phyloP scores from a whole-genome alignment of 2,888 invertebrate species.

The Cacoxenus indagator region DNA sequence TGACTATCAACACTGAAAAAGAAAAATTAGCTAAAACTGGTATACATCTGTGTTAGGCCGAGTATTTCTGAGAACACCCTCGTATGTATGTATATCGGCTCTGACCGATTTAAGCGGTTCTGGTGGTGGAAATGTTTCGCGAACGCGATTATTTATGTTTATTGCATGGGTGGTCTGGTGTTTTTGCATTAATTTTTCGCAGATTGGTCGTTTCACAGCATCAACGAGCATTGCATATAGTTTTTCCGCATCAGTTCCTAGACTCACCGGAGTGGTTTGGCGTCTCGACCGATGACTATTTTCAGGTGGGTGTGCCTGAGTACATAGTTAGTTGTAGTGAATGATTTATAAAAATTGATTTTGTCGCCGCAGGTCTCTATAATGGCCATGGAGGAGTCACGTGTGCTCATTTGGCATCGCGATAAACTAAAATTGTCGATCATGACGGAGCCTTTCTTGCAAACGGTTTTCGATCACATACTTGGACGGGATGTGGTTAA shows the following conservation, averaged over 20 bases:
- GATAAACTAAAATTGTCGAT: constrained; percentile 88
- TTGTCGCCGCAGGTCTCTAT: constrained; percentile 80
- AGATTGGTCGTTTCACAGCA: constrained; percentile 88
- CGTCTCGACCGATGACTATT: constrained; percentile 87
- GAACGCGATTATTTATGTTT: neutral
- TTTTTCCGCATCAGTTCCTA: constrained; percentile 88
- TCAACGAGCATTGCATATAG: constrained; percentile 86
- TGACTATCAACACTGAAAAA: too few species aligned
- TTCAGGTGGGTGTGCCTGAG: constrained; percentile 76
- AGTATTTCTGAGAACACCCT: too few species aligned
- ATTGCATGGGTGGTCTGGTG: neutral
- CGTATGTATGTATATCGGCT: too few species aligned
- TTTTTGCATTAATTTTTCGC: constrained; percentile 38
- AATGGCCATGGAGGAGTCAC: constrained; percentile 88
- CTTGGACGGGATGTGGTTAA: constrained; percentile 88
- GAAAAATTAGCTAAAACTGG: too few species aligned
- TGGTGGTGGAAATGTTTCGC: too few species aligned
- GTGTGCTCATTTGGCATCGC: constrained; percentile 86
- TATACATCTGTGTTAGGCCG: too few species aligned
- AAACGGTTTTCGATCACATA: constrained; percentile 88
- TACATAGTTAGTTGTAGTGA: neutral
- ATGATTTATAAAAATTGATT: neutral
- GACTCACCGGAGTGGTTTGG: constrained; percentile 93
- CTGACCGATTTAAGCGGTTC: too few species aligned
- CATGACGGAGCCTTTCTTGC: constrained; percentile 85